Conservation (phyloP, 2,888 invertebrate genomes). For the Boloria selene region DNA sequence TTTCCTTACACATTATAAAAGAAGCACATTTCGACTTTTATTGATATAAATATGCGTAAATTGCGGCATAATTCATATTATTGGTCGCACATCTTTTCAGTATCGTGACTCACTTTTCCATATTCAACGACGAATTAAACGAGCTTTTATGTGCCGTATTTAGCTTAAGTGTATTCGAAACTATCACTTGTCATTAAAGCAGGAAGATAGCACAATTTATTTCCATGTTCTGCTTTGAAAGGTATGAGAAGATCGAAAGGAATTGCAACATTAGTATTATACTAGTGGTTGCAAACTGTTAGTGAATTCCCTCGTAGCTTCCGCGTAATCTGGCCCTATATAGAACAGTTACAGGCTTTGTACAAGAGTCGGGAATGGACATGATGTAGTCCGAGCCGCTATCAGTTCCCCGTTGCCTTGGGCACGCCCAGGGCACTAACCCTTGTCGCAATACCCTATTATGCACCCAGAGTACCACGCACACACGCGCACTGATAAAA, state of each 20-base stretch:
- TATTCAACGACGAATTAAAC: slow-evolving; percentile 32
- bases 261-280: slow-evolving; percentile 41
- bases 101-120: slow-evolving; percentile 22
- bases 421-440: slow-evolving; percentile 76
- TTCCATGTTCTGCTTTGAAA: slow-evolving; percentile 38
- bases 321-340: slow-evolving; percentile 51
- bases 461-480: slow-evolving; percentile 47
- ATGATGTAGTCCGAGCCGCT: slow-evolving; percentile 59
- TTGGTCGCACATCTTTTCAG: slow-evolving; percentile 8
- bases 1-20: slow-evolving; percentile 58
- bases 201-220: slow-evolving; percentile 39
- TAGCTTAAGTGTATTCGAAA: slow-evolving; percentile 31
- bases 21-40: slow-evolving; percentile 38
- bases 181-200: slow-evolving; percentile 37
- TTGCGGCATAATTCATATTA: slow-evolving; percentile 28
- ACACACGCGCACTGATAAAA: slow-evolving; percentile 50
- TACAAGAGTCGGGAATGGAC: slow-evolving; percentile 55
- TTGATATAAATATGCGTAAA: slow-evolving; percentile 41
- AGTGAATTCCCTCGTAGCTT: slow-evolving; percentile 46
- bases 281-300: slow-evolving; percentile 37
- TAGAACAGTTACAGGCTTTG: slow-evolving; percentile 53
- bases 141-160: slow-evolving; percentile 28
- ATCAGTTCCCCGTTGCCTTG: slow-evolving; percentile 67
- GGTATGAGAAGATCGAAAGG: slow-evolving; percentile 44
- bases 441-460: slow-evolving; percentile 63